Percentiles rank a stretch among this genome's conserved stretches.
Evolutionary conservation across 2,113 vertebrate species (phyloP).

Genomic region (Lates calcarifer): DNA sequence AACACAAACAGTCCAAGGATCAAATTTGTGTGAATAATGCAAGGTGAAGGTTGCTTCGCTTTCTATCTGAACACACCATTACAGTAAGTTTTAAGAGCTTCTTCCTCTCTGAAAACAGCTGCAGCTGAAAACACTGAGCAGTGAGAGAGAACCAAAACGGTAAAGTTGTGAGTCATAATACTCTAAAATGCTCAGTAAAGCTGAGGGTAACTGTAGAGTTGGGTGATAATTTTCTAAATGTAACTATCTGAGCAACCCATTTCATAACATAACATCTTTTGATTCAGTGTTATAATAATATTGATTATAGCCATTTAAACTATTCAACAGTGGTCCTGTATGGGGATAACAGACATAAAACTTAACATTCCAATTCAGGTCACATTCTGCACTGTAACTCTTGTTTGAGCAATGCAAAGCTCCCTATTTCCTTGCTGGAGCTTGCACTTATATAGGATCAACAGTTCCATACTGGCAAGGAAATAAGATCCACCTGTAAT

Average conservation of each 20-base stretch:
- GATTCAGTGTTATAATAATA: background rate
- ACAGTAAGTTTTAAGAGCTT: background rate
- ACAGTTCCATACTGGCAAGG: slow-evolving; percentile 13
- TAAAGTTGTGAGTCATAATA: background rate
- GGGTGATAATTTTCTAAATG: background rate
- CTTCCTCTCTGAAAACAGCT: background rate
- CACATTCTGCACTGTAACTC: slow-evolving; percentile 36
- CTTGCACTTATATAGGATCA: slow-evolving; percentile 58
- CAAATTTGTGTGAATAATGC: background rate
- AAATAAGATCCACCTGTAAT: slow-evolving; percentile 44
- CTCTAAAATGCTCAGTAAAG: background rate
- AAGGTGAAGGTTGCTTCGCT: background rate
- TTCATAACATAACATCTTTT: background rate
- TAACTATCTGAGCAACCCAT: background rate
- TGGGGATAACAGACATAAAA: background rate
- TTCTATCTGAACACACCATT: background rate
- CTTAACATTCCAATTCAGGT: slow-evolving; percentile 41
- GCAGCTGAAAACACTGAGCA: background rate
- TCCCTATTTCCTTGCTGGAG: slow-evolving; percentile 50
- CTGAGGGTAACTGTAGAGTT: background rate
- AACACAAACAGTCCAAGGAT: background rate
- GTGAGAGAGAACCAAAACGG: too few species aligned
- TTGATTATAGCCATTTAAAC: too few species aligned
- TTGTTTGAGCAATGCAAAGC: slow-evolving; percentile 50
- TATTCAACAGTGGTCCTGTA: background rate